Base-by-base conservation (phyloP, 2,797 vertebrate species). In the Anolis apletophallus region DNA sequence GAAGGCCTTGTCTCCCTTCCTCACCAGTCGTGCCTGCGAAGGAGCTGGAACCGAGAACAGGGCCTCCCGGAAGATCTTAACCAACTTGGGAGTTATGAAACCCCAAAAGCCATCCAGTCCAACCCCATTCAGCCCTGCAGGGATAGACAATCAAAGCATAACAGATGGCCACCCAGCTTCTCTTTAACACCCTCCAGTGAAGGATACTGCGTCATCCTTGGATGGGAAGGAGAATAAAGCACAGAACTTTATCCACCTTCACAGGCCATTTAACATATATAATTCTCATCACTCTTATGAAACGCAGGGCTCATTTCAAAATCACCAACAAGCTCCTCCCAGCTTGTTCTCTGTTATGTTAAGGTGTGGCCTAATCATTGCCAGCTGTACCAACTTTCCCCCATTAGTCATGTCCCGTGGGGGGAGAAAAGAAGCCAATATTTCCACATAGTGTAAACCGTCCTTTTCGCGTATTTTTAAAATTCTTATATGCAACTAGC, bases 341-440 rank as follows among this genome's bases (percentile, higher is more conserved):
- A 57, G 34, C n/a, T 32, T 74, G 67, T 26, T 8, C 36, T 50
- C 11, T 34, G 73, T 19, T 17, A 57, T 36, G 34, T 54, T n/a
- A 74, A 75, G 71, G 72, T 11, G 71, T 67, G 80, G 79, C 34
- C 68, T 88, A 87, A 87, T 74, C 34, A 9, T 74, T 80, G 84
- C 71, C 59, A 84, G 78, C 9, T 73, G 82, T 72, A 67, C 50
- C 50, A 79, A 64, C 16, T 46, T 83, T 61, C 9, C 55, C 50
- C 82, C 59, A 67, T 74, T 40, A 74, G 36, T 68, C 34, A 80
- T 34, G 52, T 73, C 26, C 14, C 64, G 55, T 57, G 32, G 26
- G 26, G 59, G 6, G 2, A 3, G 67, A 77, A 26, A 86, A 67
- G 14, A 64, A 19, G 11, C 69, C 50, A 55, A 7, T 19, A 5